Evolutionary conservation across 2,797 vertebrate species (phyloP), one percentile per base, ranked within the genome.

Genomic region (Pangasius sanitwongsei): DNA sequence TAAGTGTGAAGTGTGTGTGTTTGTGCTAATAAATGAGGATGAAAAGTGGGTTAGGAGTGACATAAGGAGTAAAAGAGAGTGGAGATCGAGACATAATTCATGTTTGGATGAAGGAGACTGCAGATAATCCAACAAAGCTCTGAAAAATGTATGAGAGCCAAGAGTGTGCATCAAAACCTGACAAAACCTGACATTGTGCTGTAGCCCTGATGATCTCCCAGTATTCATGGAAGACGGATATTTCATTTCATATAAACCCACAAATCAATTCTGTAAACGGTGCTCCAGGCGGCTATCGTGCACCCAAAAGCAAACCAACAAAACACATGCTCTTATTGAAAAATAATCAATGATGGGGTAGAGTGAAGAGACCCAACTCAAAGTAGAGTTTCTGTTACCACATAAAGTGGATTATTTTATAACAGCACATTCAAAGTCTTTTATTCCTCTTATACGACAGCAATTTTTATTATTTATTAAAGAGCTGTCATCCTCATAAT

Each of bases 41-140:
- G 72, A 34, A 82, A 92, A 90, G 31, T 91, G 87, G 87, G 83
- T 92, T 89, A 90, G 83, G 89, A 86, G 87, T 77, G 83, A 92
- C 78, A 92, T 57, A 34, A 37, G 1, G 11, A 37, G 78, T 23
- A n/a, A 57, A 31, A 80, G 77, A 34, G 18, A 55, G n/a, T 23
- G n/a, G 31, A 12, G 55, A 25, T 11, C 37, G 18, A 59, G 20
- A 80, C 7, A 55, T 9, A 31, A 80, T 37, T 81, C 53, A 37
- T 37, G 31, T 37, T 80, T 9, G 48, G 44, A 78, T 18, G 77
- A 31, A 80, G n/a, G 50, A 50, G 44, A 50, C 44, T n/a, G 50
- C 16, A 55, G 77, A 16, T 78, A n/a, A 78, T 53, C 25, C 48
- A 77, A 16, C 12, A 53, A 72, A 20, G 6, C 31, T 31, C 28